Conservation (phyloP, 2,797 vertebrate genomes). For the Brotogeris chrysoptera region DNA sequence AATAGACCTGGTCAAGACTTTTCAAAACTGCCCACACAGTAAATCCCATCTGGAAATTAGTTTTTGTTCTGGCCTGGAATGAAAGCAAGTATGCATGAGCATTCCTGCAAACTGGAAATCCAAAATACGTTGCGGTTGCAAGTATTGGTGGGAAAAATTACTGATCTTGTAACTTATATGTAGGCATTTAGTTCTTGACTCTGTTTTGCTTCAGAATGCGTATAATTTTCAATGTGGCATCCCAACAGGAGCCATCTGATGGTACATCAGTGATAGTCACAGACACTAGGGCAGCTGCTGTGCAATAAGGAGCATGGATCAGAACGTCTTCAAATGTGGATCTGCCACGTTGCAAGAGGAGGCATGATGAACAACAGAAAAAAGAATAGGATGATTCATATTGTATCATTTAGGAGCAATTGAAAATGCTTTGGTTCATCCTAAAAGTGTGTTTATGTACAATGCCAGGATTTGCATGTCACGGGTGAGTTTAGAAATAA, state of each 20-base stretch:
- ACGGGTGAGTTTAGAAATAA: background rate
- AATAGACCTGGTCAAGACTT: conserved; percentile 13
- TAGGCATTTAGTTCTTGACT: background rate
- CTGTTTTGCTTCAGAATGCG: background rate
- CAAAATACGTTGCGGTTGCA: background rate
- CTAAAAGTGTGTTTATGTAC: background rate
- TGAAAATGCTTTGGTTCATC: background rate
- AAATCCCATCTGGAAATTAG: conserved; percentile 33
- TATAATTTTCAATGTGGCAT: background rate
- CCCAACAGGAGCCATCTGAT: background rate
- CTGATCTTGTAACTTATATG: background rate
- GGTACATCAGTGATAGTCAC: background rate
- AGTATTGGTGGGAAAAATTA: background rate
- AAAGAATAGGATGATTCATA: background rate
- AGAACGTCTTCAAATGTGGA: background rate
- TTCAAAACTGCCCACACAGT: conserved; percentile 4
- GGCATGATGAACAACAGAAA: background rate
- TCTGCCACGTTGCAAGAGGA: background rate
- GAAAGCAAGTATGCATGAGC: conserved; percentile 21
- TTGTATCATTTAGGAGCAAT: background rate
- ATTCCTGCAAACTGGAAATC: conserved; percentile 47
- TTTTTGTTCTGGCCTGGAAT: conserved; percentile 41
- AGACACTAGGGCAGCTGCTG: background rate
- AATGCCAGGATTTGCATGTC: background rate
- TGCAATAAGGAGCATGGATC: background rate